Base-by-base conservation (phyloP, 2,797 vertebrate genomes). In the Channa striata region DNA sequence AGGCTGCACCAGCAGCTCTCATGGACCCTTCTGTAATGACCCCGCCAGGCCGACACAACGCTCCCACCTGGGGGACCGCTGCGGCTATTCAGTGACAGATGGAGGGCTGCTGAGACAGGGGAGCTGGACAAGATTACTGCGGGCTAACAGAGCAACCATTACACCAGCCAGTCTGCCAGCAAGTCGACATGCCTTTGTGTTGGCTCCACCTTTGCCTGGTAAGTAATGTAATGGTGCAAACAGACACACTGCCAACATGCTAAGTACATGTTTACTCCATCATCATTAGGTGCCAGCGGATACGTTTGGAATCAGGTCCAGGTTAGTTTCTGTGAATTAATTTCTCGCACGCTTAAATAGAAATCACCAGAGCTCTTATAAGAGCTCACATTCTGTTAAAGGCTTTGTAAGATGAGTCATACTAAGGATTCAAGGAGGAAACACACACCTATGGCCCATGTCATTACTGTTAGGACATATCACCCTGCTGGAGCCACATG, bases 81-180 rank as follows among this genome's bases (percentile, higher is more conserved):
- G 87, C 71, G 33, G 80, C 80, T 83, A 81, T 86, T 81, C 83
- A 88, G 65, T 89, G 89, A 92, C 92, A 93, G 92, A 92, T 93
- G 92, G 91, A 85, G 80, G 80, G 85, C 80, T 85, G 85, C 83
- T 68, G 80, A 79, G 72, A 74, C 77, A 60, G 65, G 70, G 74
- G 84, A 86, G 73, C 80, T 53, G 81, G 73, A 80, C 82, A 85
- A 83, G 86, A 87, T 89, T 78, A 81, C 82, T 83, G 81, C 82
- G 77, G 83, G 78, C 81, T 71, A 82, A 85, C 75, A 68, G 83
- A 87, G 83, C 77, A 59, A 62, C 88, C 80, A 89, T 86, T 86
- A 84, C 74, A 85, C 36, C 64, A 62, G 83, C 59, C 58, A 67
- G 48, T 50, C 58, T 83, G 86, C 76, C 87, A 87, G 78, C 51